Evolutionary conservation across 2,797 vertebrate species (phyloP).

Genomic region (Chelon auratus): DNA sequence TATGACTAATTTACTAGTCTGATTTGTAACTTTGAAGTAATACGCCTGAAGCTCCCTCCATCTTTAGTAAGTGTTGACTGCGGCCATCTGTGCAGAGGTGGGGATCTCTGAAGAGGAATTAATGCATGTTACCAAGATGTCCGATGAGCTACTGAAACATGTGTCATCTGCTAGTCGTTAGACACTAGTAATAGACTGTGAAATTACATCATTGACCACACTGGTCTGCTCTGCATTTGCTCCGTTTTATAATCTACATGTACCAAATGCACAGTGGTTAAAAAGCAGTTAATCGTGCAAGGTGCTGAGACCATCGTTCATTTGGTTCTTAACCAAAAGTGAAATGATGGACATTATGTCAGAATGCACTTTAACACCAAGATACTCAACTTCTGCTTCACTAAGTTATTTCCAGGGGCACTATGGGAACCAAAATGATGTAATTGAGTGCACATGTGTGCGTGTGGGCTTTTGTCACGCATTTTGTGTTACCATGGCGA

Average conservation of each 20-base stretch:
- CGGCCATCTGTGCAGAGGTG: neutral
- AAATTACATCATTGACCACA: slow-evolving; percentile 3
- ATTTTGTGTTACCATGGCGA: slow-evolving; percentile 28
- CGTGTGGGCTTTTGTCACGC: slow-evolving; percentile 21
- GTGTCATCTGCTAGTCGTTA: slow-evolving; percentile 30
- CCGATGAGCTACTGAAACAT: slow-evolving; percentile 3
- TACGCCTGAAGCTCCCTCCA: no score
- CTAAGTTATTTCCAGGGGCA: slow-evolving; percentile 18
- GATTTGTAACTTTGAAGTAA: no score
- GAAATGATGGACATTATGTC: slow-evolving; percentile 38
- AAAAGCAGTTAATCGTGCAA: neutral
- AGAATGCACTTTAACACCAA: slow-evolving; percentile 30
- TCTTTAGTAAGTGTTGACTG: slow-evolving; percentile 21
- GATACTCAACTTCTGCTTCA: slow-evolving; percentile 26
- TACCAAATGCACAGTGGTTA: neutral
- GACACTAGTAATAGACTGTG: neutral
- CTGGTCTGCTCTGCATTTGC: neutral
- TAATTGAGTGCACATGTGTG: slow-evolving; percentile 11
- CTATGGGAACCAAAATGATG: slow-evolving; percentile 30
- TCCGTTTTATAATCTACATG: neutral
- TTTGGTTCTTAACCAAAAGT: slow-evolving; percentile 2
- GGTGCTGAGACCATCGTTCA: slow-evolving; percentile 6
- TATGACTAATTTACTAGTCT: no score
- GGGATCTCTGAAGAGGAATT: slow-evolving; percentile 19
- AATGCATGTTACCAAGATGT: slow-evolving; percentile 13